Conservation (phyloP, 2,888 invertebrate species). For the Lasioglossum leucozonium region DNA sequence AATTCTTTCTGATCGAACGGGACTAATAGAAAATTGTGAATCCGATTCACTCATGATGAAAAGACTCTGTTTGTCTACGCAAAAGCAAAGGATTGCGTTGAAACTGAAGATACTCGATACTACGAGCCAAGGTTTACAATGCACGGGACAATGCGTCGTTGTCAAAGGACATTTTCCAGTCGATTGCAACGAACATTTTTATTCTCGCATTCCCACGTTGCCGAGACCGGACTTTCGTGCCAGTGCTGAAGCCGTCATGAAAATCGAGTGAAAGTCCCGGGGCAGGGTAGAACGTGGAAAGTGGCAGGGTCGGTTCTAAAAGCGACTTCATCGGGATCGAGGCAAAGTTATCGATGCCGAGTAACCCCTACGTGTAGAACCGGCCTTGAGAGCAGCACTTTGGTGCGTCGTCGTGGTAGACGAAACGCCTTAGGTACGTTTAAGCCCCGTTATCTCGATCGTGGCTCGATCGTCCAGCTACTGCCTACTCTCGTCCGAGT, state of each 20-base stretch:
- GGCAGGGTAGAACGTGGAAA: neutral
- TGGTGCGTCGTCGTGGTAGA: constrained; percentile 53
- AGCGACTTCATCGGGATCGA: constrained; percentile 16
- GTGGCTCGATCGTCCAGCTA: constrained; percentile 62
- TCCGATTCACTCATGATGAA: neutral
- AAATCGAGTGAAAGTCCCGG: neutral
- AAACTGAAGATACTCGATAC: neutral
- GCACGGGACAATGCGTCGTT: no score
- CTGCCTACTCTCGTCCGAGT: constrained; percentile 63
- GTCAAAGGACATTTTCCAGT: neutral
- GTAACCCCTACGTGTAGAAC: constrained; percentile 42
- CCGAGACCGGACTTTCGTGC: neutral
- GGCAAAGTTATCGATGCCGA: constrained; percentile 14
- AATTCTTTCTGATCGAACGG: no score
- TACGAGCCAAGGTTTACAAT: neutral
- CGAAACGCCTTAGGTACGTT: constrained; percentile 62
- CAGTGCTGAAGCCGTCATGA: neutral
- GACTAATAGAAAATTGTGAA: no score
- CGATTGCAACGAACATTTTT: neutral
- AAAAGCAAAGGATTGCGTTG: neutral
- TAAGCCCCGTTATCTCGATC: constrained; percentile 74
- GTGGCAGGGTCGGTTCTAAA: constrained; percentile 4
- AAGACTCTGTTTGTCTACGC: neutral
- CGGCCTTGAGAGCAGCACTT: constrained; percentile 63
- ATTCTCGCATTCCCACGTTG: neutral